Base-by-base conservation (phyloP, 2,888 invertebrate species). In the Icerya purchasi region DNA sequence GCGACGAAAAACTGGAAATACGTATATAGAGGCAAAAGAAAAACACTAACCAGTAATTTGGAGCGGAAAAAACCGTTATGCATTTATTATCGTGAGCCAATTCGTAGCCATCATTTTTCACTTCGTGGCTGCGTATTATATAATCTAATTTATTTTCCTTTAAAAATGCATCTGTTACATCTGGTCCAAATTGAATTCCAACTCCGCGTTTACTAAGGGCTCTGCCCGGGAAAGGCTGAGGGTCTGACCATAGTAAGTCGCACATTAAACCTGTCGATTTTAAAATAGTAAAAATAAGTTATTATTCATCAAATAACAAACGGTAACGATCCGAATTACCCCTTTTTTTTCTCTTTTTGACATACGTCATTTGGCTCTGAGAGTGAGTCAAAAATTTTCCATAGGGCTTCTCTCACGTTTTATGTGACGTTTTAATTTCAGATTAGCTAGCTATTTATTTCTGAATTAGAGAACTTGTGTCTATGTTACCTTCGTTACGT, bases 21-120 rank as follows among this genome's bases (percentile, higher is more conserved):
- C 54, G 22, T 19, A 14, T 59, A 22, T 51, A 24, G 36, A 50
- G 36, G 19, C 22, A 20, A 53, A 20, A 14, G 53, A 58, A 54
- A 60, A 58, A 49, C 8, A 56, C 23, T 50, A 36, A 57, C 54
- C 97, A 98, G 79, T 98, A 98, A 73, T 99, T 99, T 65, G 98
- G 98, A 66, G 98, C 98, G 1, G 96, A 96, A 78, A 98, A 99
- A 55, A 98, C 94, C 14, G 98, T 98, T 70, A 97, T 90, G 71
- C 97, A 97, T 70, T 89, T 89, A 50, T 91, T 93, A 69, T 88
- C 82, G 70, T 98, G 98, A 24, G 88, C 86, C 53, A 90, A 75
- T 73, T 98, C 97, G 70, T 94, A 98, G 0, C 98, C 98, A 60
- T 88, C 86, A 67, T 86, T 84, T 74, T 97, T 97, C 56, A 97